These are phyloP conservation scores for Oophaga pumilio DNA, from an alignment of 2,113 vertebrate genomes.

Conservation along the genomic window DNA sequence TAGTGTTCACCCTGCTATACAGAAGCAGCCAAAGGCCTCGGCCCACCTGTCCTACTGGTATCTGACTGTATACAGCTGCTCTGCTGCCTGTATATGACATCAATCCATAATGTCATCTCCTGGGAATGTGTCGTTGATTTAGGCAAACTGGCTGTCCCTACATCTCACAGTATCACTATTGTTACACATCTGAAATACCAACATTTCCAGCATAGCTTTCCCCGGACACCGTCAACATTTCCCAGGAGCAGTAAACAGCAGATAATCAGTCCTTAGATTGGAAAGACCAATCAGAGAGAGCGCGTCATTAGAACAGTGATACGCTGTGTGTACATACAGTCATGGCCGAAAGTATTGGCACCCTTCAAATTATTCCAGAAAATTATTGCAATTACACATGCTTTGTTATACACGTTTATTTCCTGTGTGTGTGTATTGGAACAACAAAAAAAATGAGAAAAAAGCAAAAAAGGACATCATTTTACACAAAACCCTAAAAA, in stretches of 20 bases:
- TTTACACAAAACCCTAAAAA: no score
- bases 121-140: slow-evolving; percentile 42
- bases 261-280: neutral
- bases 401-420: no score
- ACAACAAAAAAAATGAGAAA: no score
- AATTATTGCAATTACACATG: no score
- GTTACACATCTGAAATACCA: neutral
- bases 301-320: neutral
- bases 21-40: neutral
- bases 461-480: no score
- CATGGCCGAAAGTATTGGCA: no score
- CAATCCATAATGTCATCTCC: slow-evolving; percentile 28
- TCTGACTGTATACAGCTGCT: slow-evolving; percentile 41
- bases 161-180: slow-evolving; percentile 15
- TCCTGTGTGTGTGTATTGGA: no score
- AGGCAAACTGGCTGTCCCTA: slow-evolving; percentile 10
- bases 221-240: neutral
- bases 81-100: slow-evolving; percentile 17
- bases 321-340: no score
- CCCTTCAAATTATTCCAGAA: no score
- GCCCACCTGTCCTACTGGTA: slow-evolving; percentile 44
- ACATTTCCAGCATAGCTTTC: slow-evolving; percentile 3
- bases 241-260: neutral
- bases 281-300: neutral
- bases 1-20: neutral